Percentiles rank a stretch among this genome's conserved stretches.
Conservation (phyloP, 2,113 vertebrate genomes). For the cattle (Bos taurus) region DNA sequence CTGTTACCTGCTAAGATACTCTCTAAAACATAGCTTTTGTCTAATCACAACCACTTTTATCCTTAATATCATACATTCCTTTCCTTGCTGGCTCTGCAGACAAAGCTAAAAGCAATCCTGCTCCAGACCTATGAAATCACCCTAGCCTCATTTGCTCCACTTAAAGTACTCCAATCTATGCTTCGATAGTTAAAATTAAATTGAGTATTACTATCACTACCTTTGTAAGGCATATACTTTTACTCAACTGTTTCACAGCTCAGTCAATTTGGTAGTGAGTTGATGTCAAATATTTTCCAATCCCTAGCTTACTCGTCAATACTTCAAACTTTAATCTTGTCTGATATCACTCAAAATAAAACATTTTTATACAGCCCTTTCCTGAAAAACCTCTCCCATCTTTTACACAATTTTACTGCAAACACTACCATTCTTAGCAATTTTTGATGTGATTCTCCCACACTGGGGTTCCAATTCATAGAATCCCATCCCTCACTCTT, state of each 20-base stretch:
- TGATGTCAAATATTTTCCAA: slow-evolving; percentile 25
- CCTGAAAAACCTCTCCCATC: background rate
- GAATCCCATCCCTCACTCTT: background rate
- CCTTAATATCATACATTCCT: background rate
- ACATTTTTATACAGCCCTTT: background rate
- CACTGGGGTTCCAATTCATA: background rate
- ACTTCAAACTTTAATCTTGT: slow-evolving; percentile 41
- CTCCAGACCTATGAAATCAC: slow-evolving; percentile 44
- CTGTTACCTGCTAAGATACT: background rate
- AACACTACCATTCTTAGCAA: background rate
- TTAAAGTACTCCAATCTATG: slow-evolving; percentile 39
- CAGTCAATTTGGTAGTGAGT: slow-evolving; percentile 12
- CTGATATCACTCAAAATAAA: slow-evolving; percentile 34
- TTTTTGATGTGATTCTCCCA: background rate
- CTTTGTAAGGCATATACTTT: slow-evolving; percentile 47
- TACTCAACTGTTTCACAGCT: slow-evolving; percentile 43
- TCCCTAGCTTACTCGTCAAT: slow-evolving; percentile 23
- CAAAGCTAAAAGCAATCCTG: slow-evolving; percentile 19
- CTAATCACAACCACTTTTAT: slow-evolving; percentile 19
- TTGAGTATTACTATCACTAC: background rate
- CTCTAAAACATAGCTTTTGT: slow-evolving; percentile 3
- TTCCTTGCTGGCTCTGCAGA: background rate
- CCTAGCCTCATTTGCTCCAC: slow-evolving; percentile 50
- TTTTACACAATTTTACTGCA: background rate
- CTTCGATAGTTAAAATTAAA: slow-evolving; percentile 49